Evolutionary conservation across 2,797 vertebrate species (phyloP), one percentile per base, ranked within the genome.

Genomic region (Naso thynnoides): DNA sequence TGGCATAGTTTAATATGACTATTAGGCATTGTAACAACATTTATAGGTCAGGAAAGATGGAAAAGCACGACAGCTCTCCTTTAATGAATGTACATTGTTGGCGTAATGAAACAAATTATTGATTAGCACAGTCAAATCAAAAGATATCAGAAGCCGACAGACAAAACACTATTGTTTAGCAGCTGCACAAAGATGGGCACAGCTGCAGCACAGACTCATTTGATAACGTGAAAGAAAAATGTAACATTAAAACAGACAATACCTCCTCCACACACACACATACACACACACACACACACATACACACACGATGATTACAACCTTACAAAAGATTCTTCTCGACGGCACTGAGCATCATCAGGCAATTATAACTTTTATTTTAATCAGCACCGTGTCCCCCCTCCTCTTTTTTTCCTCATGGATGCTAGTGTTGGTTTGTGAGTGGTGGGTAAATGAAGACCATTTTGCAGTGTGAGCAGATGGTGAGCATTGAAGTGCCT

Each of bases 401-500:
- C 19, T 8, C 31, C 49, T 8, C 64, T 5, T 23, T 42, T 3
- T 23, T 45, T 48, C 9, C 49, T 56, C 70, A 45, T 76, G 70
- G 63, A 85, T 82, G 76, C 63, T 58, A 56, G 71, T 68, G 78
- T 67, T 78, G 83, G 70, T 82, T 85, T 89, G 83, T 87, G 88
- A 93, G 92, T 92, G 91, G 89, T 91, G 85, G 90, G 90, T 92
- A 93, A 95, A 95, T 94, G 91, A 94, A 95, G 93, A 95, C 88
- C 89, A 93, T 75, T 96, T 96, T 95, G 91, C 92, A 91, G 89
- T 88, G 86, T 92, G 96, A 96, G 81, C 96, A 98, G 96, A 97
- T 97, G 96, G 96, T 87, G 93, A 93, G 94, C 93, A 92, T 93
- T 96, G 94, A 96, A 96, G 95, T 95, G 94, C 91, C 93, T 94